These are phyloP conservation scores for Thymelicus acteon DNA, from an alignment of 2,888 invertebrate genomes.

Conservation along the genomic window DNA sequence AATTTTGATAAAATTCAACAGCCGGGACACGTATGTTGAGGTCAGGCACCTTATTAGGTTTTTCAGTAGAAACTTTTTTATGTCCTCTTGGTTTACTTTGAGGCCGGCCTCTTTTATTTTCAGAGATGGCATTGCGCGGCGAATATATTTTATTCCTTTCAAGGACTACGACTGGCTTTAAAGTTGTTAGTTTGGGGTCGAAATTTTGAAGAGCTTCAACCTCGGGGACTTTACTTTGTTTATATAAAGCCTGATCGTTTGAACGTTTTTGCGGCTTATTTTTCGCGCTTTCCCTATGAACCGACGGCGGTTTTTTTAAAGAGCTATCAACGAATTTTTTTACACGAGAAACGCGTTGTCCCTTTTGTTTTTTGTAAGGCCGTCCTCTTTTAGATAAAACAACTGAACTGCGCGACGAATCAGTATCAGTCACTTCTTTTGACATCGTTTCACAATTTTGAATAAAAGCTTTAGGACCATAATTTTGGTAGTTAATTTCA, in stretches of 20 bases:
- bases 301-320: not conserved
- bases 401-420: not conserved
- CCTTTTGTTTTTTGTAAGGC: not conserved
- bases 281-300: too few relatives aligned
- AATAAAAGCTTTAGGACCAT: too few relatives aligned
- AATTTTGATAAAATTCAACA: not conserved
- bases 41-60: not conserved
- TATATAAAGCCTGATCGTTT: not conserved
- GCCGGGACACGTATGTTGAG: not conserved
- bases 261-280: too few relatives aligned
- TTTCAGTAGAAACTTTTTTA: not conserved
- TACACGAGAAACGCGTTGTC: not conserved
- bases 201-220: not conserved
- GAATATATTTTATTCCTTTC: not conserved
- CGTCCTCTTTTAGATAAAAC: not conserved
- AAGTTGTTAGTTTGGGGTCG: not conserved
- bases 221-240: not conserved
- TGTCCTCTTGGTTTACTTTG: not conserved
- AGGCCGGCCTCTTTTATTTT: not conserved
- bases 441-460: too few relatives aligned
- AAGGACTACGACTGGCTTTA: not conserved
- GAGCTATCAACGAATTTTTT: not conserved
- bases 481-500: too few relatives aligned
- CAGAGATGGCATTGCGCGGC: not conserved
- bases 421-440: not conserved